phyloP scores from a whole-genome alignment of 2,888 invertebrate genomes.

The Ormia ochracea region DNA sequence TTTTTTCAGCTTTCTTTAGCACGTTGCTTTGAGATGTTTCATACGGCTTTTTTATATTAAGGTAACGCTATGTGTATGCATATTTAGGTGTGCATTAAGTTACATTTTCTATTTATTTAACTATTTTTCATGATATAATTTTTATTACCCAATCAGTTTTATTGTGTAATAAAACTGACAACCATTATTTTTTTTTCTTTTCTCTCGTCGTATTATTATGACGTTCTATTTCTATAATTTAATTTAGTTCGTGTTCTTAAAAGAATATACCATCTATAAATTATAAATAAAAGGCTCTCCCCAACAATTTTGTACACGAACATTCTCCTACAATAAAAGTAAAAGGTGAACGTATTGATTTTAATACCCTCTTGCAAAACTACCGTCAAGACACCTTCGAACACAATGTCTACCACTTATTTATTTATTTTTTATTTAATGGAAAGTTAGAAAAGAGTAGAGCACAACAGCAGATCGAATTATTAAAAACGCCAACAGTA shows the following conservation, averaged over 20 bases:
- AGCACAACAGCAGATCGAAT: no score
- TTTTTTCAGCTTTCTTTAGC: no score
- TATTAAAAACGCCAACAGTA: no score
- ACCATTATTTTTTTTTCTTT: not conserved
- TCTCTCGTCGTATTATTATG: not conserved
- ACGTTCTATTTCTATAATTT: slow-evolving; percentile 27
- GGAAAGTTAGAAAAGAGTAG: not conserved
- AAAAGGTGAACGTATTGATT: not conserved
- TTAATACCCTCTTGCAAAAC: not conserved
- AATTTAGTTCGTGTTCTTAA: not conserved
- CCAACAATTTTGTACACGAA: not conserved
- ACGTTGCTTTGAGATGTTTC: no score
- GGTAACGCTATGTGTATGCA: no score
- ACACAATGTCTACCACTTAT: not conserved
- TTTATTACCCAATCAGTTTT: slow-evolving; percentile 27
- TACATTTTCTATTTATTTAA: slow-evolving; percentile 37
- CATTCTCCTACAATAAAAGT: not conserved
- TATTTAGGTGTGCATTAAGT: no score
- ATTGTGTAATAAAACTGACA: slow-evolving; percentile 33
- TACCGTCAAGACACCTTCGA: not conserved
- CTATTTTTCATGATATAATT: slow-evolving; percentile 55
- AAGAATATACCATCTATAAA: slow-evolving; percentile 22
- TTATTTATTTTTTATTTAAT: not conserved
- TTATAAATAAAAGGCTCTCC: not conserved
- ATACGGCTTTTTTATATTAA: no score